Evolutionary conservation across 2,113 vertebrate species (phyloP).

Genomic region (Saguinus midas): DNA sequence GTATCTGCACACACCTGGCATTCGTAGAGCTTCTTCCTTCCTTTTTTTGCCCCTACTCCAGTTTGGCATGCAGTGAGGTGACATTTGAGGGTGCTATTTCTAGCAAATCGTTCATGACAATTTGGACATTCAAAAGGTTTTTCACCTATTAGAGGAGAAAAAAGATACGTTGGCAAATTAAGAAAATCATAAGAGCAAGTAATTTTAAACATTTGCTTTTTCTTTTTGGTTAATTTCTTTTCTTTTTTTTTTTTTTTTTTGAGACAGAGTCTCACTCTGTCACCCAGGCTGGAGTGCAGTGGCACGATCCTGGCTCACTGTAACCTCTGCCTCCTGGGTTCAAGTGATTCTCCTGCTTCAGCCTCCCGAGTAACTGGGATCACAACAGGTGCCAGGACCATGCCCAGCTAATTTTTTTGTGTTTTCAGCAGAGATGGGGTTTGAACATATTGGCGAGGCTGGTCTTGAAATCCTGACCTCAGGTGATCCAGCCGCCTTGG

Average conservation of each 20-base stretch:
- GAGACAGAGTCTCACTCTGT: too few species aligned
- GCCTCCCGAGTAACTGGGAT: too few species aligned
- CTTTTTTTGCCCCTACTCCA: slow-evolving; percentile 96
- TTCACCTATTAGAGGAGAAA: slow-evolving; percentile 89
- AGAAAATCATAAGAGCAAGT: slow-evolving; percentile 45
- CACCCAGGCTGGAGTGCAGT: too few species aligned
- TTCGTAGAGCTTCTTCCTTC: slow-evolving; percentile 98
- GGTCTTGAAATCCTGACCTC: too few species aligned
- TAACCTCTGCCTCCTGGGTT: too few species aligned
- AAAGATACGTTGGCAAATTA: slow-evolving; percentile 12
- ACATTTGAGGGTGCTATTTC: slow-evolving; percentile 98
- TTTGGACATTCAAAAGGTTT: slow-evolving; percentile 99
- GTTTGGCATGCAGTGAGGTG: slow-evolving; percentile 98
- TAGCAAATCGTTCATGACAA: slow-evolving; percentile 96
- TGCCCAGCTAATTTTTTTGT: too few species aligned
- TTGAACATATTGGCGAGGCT: too few species aligned
- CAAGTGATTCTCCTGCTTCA: too few species aligned
- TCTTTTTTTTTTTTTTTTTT: background rate
- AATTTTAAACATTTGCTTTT: background rate
- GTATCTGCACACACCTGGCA: slow-evolving; percentile 92
- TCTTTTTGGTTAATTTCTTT: background rate
- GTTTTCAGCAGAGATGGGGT: too few species aligned
- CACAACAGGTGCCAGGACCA: too few species aligned
- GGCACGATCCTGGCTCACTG: too few species aligned
- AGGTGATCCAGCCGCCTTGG: too few species aligned